A percentile compares a stretch with the other conserved stretches of the same genome.
phyloP scores from a whole-genome alignment of 2,888 invertebrate genomes.

The Gari tellinella region DNA sequence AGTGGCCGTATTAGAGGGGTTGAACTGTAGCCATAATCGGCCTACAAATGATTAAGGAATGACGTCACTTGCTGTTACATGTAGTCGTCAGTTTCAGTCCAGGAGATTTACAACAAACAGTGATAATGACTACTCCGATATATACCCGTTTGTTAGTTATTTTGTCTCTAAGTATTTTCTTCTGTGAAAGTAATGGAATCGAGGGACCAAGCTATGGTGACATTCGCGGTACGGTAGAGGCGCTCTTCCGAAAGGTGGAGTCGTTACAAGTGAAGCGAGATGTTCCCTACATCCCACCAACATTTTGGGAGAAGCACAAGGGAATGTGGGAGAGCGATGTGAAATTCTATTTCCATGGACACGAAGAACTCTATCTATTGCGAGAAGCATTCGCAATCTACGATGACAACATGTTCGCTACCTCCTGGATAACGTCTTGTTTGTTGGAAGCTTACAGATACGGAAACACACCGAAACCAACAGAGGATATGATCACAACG shows the following conservation, averaged over 20 bases:
- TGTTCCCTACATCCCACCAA: slow-evolving; percentile 59
- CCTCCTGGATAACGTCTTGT: slow-evolving; percentile 74
- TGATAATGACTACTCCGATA: too few species aligned
- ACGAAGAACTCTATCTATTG: slow-evolving; percentile 60
- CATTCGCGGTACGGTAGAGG: slow-evolving; percentile 45
- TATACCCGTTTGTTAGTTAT: too few species aligned
- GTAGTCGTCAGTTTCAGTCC: too few species aligned
- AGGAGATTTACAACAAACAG: too few species aligned
- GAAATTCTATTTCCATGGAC: slow-evolving; percentile 74
- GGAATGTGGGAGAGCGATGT: slow-evolving; percentile 78
- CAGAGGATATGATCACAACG: slow-evolving; percentile 51
- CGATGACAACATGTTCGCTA: slow-evolving; percentile 81
- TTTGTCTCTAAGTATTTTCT: too few species aligned
- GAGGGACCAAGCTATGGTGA: slow-evolving; percentile 2
- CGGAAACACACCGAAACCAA: slow-evolving; percentile 55
- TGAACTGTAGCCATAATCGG: too few species aligned
- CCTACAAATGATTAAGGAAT: too few species aligned
- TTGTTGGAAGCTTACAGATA: slow-evolving; percentile 72
- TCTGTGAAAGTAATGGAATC: too few species aligned
- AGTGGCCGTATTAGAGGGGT: too few species aligned
- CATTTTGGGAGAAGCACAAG: slow-evolving; percentile 67
- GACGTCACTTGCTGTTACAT: too few species aligned
- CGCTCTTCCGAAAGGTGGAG: slow-evolving; percentile 56
- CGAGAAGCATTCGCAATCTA: slow-evolving; percentile 70
- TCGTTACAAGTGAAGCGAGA: slow-evolving; percentile 62